Evolutionary conservation across 2,888 invertebrate species (phyloP).

Genomic region (Oligia fasciuncula): DNA sequence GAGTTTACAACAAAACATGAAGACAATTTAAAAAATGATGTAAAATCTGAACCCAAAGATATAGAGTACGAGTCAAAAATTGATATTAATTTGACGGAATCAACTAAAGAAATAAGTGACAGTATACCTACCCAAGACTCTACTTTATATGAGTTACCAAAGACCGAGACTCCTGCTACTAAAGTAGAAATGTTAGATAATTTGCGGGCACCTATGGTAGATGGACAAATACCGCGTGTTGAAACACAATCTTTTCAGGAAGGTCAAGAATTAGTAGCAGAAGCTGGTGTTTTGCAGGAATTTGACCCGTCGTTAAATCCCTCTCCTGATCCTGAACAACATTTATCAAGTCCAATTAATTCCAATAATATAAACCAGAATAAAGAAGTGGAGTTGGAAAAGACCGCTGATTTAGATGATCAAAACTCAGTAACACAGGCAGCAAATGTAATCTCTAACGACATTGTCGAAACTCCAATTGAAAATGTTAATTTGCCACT

Average conservation of each 20-base stretch:
- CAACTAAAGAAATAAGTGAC: background rate
- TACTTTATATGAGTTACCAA: background rate
- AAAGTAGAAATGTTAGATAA: constrained; percentile 18
- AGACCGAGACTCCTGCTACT: constrained; percentile 4
- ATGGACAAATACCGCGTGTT: constrained; percentile 9
- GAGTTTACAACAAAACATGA: background rate
- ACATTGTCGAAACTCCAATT: constrained; percentile 5
- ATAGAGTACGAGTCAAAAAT: background rate
- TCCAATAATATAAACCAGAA: background rate
- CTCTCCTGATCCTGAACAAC: background rate
- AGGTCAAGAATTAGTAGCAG: background rate
- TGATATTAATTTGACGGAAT: background rate
- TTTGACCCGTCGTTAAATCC: background rate
- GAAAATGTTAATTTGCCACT: background rate
- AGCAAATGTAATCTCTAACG: background rate
- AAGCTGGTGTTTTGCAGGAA: background rate
- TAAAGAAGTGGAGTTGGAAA: background rate
- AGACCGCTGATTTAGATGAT: background rate
- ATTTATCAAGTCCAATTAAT: constrained; percentile 11
- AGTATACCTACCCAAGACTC: background rate
- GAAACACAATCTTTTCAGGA: background rate
- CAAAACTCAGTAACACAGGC: constrained; percentile 3
- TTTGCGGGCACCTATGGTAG: background rate
- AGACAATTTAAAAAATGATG: constrained; percentile 10
- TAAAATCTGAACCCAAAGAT: background rate